phyloP scores from a whole-genome alignment of 2,797 vertebrate species.

The Megalops cyprinoides region DNA sequence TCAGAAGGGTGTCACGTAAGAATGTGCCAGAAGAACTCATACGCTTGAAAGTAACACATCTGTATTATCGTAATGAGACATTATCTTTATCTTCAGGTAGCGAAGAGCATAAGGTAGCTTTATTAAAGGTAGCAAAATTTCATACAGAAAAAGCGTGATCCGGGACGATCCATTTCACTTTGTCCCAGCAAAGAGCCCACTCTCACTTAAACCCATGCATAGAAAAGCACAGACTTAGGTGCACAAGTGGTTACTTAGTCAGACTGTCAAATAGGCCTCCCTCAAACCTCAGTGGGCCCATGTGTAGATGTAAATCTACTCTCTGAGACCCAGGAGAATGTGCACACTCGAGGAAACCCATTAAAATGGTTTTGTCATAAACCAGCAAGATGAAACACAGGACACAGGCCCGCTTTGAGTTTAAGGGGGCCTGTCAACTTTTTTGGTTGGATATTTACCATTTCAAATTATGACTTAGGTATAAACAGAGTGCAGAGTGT shows the following conservation, averaged over 20 bases:
- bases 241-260: not conserved
- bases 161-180: no score
- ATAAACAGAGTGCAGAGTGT: no score
- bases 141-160: no score
- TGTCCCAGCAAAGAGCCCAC: no score
- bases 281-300: not conserved
- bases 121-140: no score
- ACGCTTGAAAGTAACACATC: not conserved
- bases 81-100: no score
- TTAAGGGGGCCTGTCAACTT: not conserved
- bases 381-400: not conserved
- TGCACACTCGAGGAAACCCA: not conserved
- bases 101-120: no score
- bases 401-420: not conserved
- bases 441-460: not conserved
- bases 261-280: not conserved
- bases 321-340: not conserved
- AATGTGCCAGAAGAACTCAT: not conserved
- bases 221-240: not conserved
- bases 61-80: no score
- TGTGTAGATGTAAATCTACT: not conserved
- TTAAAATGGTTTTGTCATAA: constrained; percentile 8
- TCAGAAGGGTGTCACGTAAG: not conserved
- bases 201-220: not conserved
- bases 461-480: not conserved